Evolutionary conservation across 2,888 invertebrate genomes (phyloP).

Genomic region (Adineta ricciae): DNA sequence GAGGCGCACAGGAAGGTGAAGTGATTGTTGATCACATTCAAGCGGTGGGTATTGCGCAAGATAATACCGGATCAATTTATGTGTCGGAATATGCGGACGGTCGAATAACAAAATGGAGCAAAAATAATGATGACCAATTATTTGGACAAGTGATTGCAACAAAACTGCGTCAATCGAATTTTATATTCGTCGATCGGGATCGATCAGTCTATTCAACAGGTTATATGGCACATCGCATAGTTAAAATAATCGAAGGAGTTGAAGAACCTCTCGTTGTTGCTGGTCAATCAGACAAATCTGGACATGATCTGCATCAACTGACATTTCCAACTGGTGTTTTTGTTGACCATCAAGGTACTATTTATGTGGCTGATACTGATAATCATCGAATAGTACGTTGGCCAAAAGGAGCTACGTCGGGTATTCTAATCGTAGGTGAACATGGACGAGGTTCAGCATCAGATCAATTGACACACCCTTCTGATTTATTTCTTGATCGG

Average conservation of each 20-base stretch:
- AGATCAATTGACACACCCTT: neutral
- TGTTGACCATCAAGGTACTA: neutral
- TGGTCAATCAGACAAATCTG: neutral
- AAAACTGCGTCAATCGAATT: neutral
- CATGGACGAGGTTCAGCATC: neutral
- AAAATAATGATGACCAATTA: too few relatives aligned
- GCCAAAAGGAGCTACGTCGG: neutral
- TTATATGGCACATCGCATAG: neutral
- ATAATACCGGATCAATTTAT: neutral
- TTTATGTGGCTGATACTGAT: neutral
- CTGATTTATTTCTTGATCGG: neutral
- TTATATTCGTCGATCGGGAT: neutral
- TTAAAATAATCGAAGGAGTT: neutral
- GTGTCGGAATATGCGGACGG: neutral
- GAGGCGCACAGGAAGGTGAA: neutral
- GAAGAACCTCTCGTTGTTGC: neutral
- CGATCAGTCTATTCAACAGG: neutral
- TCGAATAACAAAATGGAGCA: neutral
- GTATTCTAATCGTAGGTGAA: neutral
- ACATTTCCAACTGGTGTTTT: neutral
- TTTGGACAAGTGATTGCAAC: neutral
- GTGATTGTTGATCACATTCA: neutral
- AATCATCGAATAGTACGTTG: constrained; percentile 4
- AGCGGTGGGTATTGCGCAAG: neutral
- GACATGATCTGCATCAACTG: neutral